These are phyloP conservation scores for Crenichthys baileyi DNA, from an alignment of 2,797 vertebrate species.

Conservation along the genomic window DNA sequence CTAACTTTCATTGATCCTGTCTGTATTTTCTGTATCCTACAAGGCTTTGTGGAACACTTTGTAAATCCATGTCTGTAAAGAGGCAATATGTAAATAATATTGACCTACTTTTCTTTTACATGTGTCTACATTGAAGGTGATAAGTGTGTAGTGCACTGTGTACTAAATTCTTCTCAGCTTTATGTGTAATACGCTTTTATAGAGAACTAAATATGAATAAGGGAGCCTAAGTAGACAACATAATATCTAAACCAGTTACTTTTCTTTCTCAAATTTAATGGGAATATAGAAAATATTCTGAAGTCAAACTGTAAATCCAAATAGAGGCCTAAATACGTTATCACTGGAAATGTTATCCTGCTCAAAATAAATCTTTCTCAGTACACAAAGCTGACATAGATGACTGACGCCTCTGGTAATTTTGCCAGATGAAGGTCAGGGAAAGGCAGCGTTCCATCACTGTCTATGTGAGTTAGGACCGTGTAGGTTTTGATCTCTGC, in stretches of 20 bases:
- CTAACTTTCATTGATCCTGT: too few relatives aligned
- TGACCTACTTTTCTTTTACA: too few relatives aligned
- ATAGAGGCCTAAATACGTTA: neutral
- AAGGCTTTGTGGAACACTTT: too few relatives aligned
- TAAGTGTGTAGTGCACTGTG: too few relatives aligned
- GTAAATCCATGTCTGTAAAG: too few relatives aligned
- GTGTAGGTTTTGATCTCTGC: conserved; percentile 71
- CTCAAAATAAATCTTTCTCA: conserved; percentile 20
- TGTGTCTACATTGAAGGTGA: too few relatives aligned
- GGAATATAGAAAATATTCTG: neutral
- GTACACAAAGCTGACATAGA: conserved; percentile 76
- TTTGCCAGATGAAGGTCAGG: conserved; percentile 67
- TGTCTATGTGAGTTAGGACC: conserved; percentile 72
- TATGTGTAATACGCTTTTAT: too few relatives aligned
- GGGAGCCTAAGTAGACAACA: neutral
- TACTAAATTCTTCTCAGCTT: too few relatives aligned
- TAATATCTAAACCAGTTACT: neutral
- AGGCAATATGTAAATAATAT: too few relatives aligned
- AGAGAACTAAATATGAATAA: neutral
- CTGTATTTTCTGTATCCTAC: too few relatives aligned
- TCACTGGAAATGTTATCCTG: neutral
- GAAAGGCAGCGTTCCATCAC: conserved; percentile 66
- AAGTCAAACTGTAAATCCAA: neutral
- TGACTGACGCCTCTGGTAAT: conserved; percentile 65
- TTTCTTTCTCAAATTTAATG: neutral